phyloP scores from a whole-genome alignment of 2,888 invertebrate genomes.

The Nephrotoma guestfalica region DNA sequence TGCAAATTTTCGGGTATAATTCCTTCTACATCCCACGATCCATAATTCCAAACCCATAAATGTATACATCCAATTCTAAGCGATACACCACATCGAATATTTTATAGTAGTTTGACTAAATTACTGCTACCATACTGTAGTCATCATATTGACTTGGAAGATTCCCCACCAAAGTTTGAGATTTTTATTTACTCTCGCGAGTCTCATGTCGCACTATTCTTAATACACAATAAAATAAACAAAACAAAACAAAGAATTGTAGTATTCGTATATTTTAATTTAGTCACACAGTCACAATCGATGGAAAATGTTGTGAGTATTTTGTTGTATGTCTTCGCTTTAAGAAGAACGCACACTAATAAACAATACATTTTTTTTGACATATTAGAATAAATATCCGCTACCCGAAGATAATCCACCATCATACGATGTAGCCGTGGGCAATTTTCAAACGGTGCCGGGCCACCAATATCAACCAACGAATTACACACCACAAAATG shows the following conservation, averaged over 20 bases:
- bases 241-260: not conserved
- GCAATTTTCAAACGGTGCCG: not conserved
- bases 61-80: not conserved
- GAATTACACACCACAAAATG: not conserved
- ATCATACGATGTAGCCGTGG: not conserved
- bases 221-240: not conserved
- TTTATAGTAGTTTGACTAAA: too few relatives aligned
- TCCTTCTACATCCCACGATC: not conserved
- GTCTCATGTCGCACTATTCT: not conserved
- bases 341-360: too few relatives aligned
- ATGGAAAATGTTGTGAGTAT: not conserved
- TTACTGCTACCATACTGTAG: not conserved
- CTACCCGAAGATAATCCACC: not conserved
- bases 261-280: not conserved
- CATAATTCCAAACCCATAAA: not conserved
- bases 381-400: not conserved
- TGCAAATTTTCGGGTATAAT: not conserved
- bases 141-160: not conserved
- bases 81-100: too few relatives aligned
- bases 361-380: not conserved
- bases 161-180: not conserved
- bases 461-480: not conserved
- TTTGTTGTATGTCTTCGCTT: not conserved
- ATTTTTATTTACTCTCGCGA: not conserved
- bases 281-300: not conserved